Conservation (phyloP, 2,888 invertebrate genomes). For the Onthophagus sagittarius region DNA sequence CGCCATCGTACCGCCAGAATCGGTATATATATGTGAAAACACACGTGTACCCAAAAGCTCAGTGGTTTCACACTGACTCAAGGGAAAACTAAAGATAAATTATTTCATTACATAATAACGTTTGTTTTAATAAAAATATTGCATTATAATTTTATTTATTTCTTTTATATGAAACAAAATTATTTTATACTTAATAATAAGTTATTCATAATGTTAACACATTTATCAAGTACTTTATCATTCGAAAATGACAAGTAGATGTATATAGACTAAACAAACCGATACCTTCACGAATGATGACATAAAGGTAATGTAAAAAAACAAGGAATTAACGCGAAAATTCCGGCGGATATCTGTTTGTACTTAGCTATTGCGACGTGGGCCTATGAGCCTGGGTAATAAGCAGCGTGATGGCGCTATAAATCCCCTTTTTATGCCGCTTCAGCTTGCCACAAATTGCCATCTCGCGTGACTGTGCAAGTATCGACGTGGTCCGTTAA, state of each 20-base stretch:
- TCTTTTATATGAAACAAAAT: no score
- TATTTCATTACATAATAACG: no score
- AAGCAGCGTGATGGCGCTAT: neutral
- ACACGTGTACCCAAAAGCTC: neutral
- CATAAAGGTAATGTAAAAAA: neutral
- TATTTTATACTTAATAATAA: no score
- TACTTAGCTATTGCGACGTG: neutral
- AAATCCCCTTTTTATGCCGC: neutral
- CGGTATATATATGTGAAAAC: neutral
- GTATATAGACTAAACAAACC: no score
- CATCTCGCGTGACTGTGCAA: neutral
- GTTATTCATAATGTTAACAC: no score
- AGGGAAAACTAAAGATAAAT: neutral
- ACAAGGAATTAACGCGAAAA: neutral
- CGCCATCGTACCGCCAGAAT: neutral
- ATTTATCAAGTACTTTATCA: no score
- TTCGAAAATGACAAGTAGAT: no score
- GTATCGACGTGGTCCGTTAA: neutral
- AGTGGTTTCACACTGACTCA: neutral
- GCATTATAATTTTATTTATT: no score
- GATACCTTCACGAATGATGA: no score
- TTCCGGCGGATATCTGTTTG: neutral
- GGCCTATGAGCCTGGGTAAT: neutral
- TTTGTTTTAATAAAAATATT: no score
- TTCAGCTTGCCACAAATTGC: neutral